Percentiles rank a stretch among this genome's conserved stretches.
Conservation (phyloP, 2,113 vertebrate species). For the Corvus moneduloides region DNA sequence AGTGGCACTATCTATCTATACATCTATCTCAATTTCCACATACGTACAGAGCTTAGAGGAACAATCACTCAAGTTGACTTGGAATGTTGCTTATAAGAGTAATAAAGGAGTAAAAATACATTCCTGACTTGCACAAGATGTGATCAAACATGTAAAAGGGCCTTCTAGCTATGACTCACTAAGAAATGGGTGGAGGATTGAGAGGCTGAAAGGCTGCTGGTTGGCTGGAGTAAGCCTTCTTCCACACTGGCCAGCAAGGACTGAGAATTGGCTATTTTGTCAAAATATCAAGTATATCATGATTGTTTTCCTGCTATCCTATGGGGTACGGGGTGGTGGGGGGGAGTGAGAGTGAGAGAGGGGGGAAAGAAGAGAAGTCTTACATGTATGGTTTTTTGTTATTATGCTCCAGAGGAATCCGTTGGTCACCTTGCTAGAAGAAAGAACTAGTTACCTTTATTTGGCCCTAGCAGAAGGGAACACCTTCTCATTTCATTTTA, state of each 20-base stretch:
- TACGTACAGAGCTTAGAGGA: background rate
- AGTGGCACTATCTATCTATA: background rate
- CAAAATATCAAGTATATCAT: background rate
- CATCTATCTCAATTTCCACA: background rate
- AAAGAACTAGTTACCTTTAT: background rate
- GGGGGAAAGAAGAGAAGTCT: background rate
- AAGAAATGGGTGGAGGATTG: background rate
- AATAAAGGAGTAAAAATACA: background rate
- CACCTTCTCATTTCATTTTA: background rate
- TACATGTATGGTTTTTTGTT: background rate
- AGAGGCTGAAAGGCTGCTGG: background rate
- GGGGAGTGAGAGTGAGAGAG: background rate
- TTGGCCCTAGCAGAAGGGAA: background rate
- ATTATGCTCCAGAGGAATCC: background rate
- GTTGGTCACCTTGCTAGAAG: background rate
- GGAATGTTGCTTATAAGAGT: background rate
- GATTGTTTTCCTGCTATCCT: background rate
- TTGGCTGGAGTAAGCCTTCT: background rate
- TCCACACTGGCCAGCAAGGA: background rate
- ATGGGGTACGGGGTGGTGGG: background rate
- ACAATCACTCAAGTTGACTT: background rate
- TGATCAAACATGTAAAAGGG: background rate
- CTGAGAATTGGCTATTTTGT: background rate
- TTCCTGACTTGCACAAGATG: background rate
- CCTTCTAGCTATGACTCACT: background rate